Conservation (phyloP, 2,888 invertebrate genomes). For the Aspidiotus destructor region DNA sequence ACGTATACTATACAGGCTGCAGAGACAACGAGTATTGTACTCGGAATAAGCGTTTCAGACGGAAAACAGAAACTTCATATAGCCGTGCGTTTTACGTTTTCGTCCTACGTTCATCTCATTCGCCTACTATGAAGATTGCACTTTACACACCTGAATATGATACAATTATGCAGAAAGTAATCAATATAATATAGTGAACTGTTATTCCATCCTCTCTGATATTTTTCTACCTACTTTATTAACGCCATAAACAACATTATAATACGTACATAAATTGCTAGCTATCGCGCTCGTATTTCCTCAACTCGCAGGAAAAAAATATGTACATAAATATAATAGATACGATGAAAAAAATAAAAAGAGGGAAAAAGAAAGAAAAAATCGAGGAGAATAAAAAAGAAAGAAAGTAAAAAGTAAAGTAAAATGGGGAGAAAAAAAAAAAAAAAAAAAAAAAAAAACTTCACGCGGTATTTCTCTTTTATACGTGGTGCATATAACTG, state of each 20-base stretch:
- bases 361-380: slow-evolving; percentile 3
- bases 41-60: too few species aligned
- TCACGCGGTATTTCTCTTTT: not conserved
- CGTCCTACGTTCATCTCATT: slow-evolving; percentile 18
- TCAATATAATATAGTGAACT: slow-evolving; percentile 13
- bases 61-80: too few species aligned
- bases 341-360: not conserved
- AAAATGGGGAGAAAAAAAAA: not conserved
- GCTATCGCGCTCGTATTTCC: slow-evolving; percentile 26
- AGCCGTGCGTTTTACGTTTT: not conserved
- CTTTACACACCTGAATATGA: slow-evolving; percentile 18
- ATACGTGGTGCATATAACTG: not conserved
- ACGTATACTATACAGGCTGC: slow-evolving; percentile 3
- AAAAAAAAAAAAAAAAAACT: not conserved
- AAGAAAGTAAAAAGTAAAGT: too few species aligned
- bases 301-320: not conserved
- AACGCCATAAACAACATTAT: slow-evolving; percentile 30
- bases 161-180: slow-evolving; percentile 16
- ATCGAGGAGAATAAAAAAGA: not conserved
- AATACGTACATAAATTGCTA: slow-evolving; percentile 29
- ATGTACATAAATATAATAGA: not conserved
- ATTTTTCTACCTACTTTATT: slow-evolving; percentile 25
- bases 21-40: too few species aligned
- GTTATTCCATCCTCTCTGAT: slow-evolving; percentile 16
- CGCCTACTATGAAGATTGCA: slow-evolving; percentile 16